phyloP scores from a whole-genome alignment of 2,888 invertebrate genomes.

The Melanotus villosus region DNA sequence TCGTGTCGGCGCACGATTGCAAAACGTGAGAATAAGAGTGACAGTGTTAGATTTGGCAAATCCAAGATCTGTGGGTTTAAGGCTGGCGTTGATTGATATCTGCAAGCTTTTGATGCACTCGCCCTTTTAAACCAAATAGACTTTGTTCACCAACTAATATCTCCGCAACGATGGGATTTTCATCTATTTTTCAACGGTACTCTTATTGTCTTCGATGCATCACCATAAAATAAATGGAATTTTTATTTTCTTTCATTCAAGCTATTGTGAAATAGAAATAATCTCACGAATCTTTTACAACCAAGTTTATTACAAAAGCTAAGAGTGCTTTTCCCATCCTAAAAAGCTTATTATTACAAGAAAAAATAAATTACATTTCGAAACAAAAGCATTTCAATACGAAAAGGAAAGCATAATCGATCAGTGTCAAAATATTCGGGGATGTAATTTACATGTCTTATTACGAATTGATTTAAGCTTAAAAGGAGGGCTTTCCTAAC shows the following conservation, averaged over 20 bases:
- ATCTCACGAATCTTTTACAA: too few relatives aligned
- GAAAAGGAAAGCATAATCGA: not conserved
- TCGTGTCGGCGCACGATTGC: conserved; percentile 2
- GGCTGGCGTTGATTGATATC: conserved; percentile 17
- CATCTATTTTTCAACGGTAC: not conserved
- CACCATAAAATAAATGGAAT: conserved; percentile 1
- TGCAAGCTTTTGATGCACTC: conserved; percentile 16
- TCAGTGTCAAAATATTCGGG: not conserved
- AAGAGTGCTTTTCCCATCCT: too few relatives aligned
- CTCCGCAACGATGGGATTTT: not conserved
- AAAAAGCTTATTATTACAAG: too few relatives aligned
- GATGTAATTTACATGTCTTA: too few relatives aligned
- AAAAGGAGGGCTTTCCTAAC: too few relatives aligned
- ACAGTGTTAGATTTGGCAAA: conserved; percentile 8
- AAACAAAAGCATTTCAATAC: too few relatives aligned
- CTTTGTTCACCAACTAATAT: conserved; percentile 1
- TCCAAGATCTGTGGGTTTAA: not conserved
- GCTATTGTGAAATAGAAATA: not conserved
- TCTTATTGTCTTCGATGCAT: conserved; percentile 1
- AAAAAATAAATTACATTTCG: too few relatives aligned
- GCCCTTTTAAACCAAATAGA: conserved; percentile 3
- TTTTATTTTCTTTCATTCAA: not conserved
- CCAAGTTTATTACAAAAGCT: too few relatives aligned
- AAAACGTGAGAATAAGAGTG: conserved; percentile 8
- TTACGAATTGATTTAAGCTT: too few relatives aligned